Evolutionary conservation across 2,797 vertebrate species (phyloP), one percentile per base, ranked within the genome.

Genomic region (Pseudochaenichthys georgianus): DNA sequence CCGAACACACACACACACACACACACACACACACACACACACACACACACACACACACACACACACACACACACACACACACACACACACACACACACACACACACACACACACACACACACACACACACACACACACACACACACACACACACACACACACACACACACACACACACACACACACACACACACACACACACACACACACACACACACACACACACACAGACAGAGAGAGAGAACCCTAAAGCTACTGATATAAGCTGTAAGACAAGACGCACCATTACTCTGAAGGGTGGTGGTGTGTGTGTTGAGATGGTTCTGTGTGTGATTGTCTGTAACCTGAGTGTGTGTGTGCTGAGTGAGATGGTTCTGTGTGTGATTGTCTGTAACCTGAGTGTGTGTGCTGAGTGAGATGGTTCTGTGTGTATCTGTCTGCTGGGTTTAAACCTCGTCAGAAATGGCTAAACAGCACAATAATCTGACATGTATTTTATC

Each of bases 221-320:
- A n/a, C n/a, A n/a, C n/a, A n/a, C n/a, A n/a, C n/a, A n/a, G n/a
- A n/a, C n/a, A n/a, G n/a, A n/a, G n/a, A n/a, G n/a, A n/a, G n/a
- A n/a, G n/a, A 10, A 0, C 23, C 0, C 1, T 55, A 13, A 59
- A 67, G 61, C 75, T 67, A 0, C 53, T 31, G 47, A 34, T 59
- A 3, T 28, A 4, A 70, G 64, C 42, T 11, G 19, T 50, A 46
- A 76, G 77, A 72, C 70, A 78, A 77, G 68, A 73, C 15, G 51
- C 53, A 7, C 76, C 70, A 84, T 93, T 93, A 87, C 86, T 87
- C 53, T 64, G 23, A 68, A 65, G 87, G 89, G 88, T 83, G 89
- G 88, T 81, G 87, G 81, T 23, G 23, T 23, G 23, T 23, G 23
- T 23, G 23, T 23, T n/a, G n/a, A n/a, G n/a, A n/a, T n/a, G n/a